phyloP scores from a whole-genome alignment of 2,113 vertebrate genomes.

The Callorhinus ursinus region DNA sequence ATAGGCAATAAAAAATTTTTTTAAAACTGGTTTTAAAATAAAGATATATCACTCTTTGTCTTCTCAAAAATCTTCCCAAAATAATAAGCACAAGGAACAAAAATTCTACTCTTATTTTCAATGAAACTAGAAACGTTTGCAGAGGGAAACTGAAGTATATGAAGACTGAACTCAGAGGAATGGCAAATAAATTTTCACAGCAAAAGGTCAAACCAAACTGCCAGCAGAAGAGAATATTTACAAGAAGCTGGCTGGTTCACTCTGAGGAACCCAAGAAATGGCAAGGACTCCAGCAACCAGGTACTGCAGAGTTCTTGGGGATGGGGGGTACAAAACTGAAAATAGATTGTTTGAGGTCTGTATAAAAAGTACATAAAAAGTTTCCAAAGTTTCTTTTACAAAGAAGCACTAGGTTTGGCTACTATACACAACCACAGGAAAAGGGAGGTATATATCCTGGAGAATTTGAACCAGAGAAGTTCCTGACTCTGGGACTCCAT shows the following conservation, averaged over 20 bases:
- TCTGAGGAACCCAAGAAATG: background rate
- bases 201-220: background rate
- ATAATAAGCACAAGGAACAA: background rate
- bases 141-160: background rate
- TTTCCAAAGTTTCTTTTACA: background rate
- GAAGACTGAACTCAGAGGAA: background rate
- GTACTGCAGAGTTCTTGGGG: background rate
- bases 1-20: background rate
- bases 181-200: background rate
- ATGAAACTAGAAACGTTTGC: background rate
- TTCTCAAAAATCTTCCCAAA: constrained; percentile 41
- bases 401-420: background rate
- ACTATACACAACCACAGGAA: background rate
- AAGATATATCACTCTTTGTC: background rate
- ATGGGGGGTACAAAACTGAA: background rate
- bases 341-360: background rate
- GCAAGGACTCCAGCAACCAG: background rate
- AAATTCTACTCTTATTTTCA: background rate
- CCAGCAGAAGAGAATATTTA: background rate
- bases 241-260: background rate
- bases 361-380: background rate
- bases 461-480: background rate
- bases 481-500: background rate
- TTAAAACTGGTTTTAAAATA: background rate
- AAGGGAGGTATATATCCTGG: background rate